Percentiles rank a stretch among this genome's conserved stretches.
Evolutionary conservation across 2,888 invertebrate genomes (phyloP).

Genomic region (Augochlorella aurata): DNA sequence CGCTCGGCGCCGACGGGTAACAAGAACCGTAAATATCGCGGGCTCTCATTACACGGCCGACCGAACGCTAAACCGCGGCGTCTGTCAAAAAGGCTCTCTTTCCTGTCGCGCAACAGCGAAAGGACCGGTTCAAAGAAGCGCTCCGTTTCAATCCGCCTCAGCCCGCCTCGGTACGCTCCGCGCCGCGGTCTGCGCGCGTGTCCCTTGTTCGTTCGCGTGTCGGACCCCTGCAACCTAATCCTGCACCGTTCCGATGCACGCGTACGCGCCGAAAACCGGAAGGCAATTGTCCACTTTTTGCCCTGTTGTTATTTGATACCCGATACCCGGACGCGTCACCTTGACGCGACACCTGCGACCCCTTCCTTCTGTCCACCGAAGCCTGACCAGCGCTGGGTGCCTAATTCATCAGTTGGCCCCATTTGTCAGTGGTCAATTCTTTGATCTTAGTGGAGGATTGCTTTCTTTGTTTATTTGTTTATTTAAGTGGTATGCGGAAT

Average conservation of each 20-base stretch:
- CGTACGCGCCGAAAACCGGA: slow-evolving; percentile 2
- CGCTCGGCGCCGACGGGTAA: slow-evolving; percentile 55
- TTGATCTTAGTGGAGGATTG: neutral
- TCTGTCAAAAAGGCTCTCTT: slow-evolving; percentile 18
- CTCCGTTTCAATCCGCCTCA: neutral
- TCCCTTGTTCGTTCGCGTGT: too few relatives aligned
- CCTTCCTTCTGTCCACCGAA: neutral
- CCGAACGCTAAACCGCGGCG: slow-evolving; percentile 32
- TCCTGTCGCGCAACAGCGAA: neutral
- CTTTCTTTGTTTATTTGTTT: too few relatives aligned
- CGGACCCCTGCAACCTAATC: too few relatives aligned
- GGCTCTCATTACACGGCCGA: slow-evolving; percentile 49
- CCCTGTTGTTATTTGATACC: slow-evolving; percentile 1
- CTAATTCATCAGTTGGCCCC: too few relatives aligned
- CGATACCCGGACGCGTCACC: slow-evolving; percentile 1
- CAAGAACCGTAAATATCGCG: slow-evolving; percentile 52
- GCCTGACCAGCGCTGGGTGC: neutral
- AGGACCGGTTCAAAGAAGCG: slow-evolving; percentile 17
- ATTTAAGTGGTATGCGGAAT: too few relatives aligned
- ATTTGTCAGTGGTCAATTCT: too few relatives aligned
- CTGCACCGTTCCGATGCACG: neutral
- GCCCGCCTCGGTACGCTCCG: neutral
- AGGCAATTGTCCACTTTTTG: slow-evolving; percentile 30
- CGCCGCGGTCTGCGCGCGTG: neutral
- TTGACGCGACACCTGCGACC: slow-evolving; percentile 22